Percentiles rank a stretch among this genome's conserved stretches.
Evolutionary conservation across 2,797 vertebrate genomes (phyloP).

Genomic region (Hipposideros larvatus): DNA sequence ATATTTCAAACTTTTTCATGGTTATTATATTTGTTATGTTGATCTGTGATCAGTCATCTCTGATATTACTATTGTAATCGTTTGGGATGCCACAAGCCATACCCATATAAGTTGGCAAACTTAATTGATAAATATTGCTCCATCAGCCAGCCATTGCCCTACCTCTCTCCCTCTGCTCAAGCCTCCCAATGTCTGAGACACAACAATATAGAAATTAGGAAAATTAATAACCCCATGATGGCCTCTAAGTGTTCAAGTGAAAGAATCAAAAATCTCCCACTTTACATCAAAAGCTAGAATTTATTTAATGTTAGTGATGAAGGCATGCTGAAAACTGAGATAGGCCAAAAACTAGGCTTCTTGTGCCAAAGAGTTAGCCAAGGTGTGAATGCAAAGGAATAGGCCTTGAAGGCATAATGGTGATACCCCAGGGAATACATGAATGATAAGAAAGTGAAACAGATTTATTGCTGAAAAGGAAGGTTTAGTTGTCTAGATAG

Average conservation of each 20-base stretch:
- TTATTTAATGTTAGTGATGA: not conserved
- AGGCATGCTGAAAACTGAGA: not conserved
- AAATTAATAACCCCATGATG: not conserved
- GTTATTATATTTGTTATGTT: no score
- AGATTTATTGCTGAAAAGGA: not conserved
- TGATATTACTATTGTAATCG: no score
- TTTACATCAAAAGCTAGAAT: not conserved
- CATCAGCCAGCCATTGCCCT: not conserved
- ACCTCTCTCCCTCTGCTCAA: not conserved
- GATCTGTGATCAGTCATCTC: no score
- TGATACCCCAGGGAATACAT: not conserved
- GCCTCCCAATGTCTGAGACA: not conserved
- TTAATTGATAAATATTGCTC: not conserved
- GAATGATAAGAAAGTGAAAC: not conserved
- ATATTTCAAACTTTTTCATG: no score
- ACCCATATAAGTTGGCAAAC: not conserved
- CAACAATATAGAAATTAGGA: not conserved
- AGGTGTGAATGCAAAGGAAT: not conserved
- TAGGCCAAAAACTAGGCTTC: not conserved
- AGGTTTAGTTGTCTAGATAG: not conserved
- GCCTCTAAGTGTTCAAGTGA: not conserved
- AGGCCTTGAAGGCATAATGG: not conserved
- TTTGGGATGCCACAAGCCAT: not conserved
- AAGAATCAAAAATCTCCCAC: not conserved
- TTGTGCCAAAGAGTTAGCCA: not conserved